Evolutionary conservation across 2,797 vertebrate genomes (phyloP).

Genomic region (Bradypodion ventrale): DNA sequence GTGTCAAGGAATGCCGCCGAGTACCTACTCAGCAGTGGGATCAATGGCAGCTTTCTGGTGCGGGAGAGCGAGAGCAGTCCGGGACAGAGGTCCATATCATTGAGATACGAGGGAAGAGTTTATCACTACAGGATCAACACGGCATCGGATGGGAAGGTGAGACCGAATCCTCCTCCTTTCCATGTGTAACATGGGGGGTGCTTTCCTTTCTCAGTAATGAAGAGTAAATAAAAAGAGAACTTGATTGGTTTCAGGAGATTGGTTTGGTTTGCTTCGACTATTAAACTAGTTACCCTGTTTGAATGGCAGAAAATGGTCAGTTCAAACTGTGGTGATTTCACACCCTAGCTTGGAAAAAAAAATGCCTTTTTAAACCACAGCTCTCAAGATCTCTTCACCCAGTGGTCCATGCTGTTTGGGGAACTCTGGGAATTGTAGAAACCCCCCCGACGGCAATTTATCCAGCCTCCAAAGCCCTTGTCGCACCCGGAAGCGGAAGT

Average conservation of each 20-base stretch:
- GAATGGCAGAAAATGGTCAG: too few relatives aligned
- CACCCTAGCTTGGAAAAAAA: too few relatives aligned
- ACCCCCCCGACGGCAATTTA: too few relatives aligned
- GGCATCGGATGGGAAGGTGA: conserved; percentile 93
- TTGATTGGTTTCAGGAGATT: not conserved
- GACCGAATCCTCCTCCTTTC: conserved; percentile 18
- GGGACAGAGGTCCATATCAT: conserved; percentile 94
- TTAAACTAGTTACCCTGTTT: too few relatives aligned
- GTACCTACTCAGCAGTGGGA: conserved; percentile 96
- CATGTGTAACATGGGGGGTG: too few relatives aligned
- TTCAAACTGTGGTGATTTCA: too few relatives aligned
- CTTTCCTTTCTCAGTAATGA: not conserved
- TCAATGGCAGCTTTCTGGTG: conserved; percentile 97
- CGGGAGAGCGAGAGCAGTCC: conserved; percentile 98
- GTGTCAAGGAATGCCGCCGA: conserved; percentile 95
- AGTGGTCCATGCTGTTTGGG: not conserved
- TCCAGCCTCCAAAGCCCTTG: too few relatives aligned
- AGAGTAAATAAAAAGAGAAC: not conserved
- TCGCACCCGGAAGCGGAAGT: too few relatives aligned
- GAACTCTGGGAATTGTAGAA: not conserved
- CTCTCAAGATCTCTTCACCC: not conserved
- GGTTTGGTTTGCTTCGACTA: not conserved
- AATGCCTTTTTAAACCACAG: not conserved
- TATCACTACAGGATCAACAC: conserved; percentile 99
- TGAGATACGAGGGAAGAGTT: conserved; percentile 94